Base-by-base conservation (phyloP, 2,888 invertebrate species). In the Matsumyia berberina region DNA sequence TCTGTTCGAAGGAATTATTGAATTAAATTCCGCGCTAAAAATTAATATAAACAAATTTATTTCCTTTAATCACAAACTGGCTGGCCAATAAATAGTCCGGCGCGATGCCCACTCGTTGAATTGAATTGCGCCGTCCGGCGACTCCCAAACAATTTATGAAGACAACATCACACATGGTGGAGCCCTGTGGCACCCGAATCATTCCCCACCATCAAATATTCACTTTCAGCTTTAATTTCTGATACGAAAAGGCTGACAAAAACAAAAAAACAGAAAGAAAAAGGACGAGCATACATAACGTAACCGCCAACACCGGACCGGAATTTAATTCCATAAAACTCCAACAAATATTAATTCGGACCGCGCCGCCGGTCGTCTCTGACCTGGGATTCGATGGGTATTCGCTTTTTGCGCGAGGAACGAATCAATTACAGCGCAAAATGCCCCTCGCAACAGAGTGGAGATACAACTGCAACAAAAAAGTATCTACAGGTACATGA, bases 281-380 rank as follows among this genome's bases (percentile, higher is more conserved):
- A 55, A 49, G 46, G 9, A 55, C n/a, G 8, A 35, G 58, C 53
- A 53, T 58, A 69, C 55, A 69, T 69, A 79, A 57, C 58, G 24
- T 53, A 85, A 74, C 85, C 80, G 55, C 80, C 60, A 76, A 67
- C 80, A 85, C 69, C 37, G 74, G 60, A 70, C 85, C 85, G 60
- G 74, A 85, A 85, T 85, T 85, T 85, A 85, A 85, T 80, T 80
- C 85, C 80, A 85, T 80, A 85, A 85, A 80, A 85, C 80, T 85
- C 64, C 74, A 70, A 60, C 74, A 85, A 80, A 85, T 80, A 85
- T 85, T 80, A 85, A 85, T 74, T 80, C 76, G 74, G 46, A 53
- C 51, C 69, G 79, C 70, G 67, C 15, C 33, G 33, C 44, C 35
- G 12, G 12, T 37, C 35, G 55, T 44, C 72, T 64, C 24, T 44